phyloP scores from a whole-genome alignment of 2,797 vertebrate genomes.

The Syndactyla subalaris region DNA sequence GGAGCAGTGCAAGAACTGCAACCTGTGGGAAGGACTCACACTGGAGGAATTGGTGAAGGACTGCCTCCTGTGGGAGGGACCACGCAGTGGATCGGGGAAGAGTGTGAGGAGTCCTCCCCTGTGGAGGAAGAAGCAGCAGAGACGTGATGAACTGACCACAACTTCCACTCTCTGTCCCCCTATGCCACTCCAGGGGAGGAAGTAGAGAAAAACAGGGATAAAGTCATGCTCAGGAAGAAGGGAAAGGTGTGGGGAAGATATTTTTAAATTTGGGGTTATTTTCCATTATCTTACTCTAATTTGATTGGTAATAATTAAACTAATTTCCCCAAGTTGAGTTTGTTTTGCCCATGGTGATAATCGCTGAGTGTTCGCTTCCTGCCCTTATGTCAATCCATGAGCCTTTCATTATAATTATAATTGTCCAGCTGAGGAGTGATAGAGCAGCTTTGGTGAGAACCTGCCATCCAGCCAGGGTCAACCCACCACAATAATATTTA shows the following conservation, averaged over 20 bases:
- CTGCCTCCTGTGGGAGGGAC: not conserved
- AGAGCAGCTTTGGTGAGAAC: not conserved
- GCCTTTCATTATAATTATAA: not conserved
- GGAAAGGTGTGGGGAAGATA: too few relatives aligned
- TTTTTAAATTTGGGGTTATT: not conserved
- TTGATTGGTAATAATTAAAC: not conserved
- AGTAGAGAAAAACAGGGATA: not conserved
- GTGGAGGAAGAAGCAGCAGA: not conserved
- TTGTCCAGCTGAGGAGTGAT: not conserved
- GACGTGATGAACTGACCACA: not conserved
- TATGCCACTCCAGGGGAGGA: rapidly evolving
- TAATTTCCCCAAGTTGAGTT: not conserved
- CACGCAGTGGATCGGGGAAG: rapidly evolving
- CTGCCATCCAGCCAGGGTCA: not conserved
- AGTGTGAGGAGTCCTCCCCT: not conserved
- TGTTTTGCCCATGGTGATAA: not conserved
- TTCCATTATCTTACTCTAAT: not conserved
- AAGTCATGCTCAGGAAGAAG: not conserved
- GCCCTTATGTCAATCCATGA: not conserved
- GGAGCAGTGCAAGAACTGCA: not conserved
- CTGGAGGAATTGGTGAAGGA: not conserved
- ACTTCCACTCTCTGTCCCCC: rapidly evolving
- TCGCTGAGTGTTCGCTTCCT: not conserved
- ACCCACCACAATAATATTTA: not conserved
- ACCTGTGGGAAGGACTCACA: not conserved